Evolutionary conservation across 1,140 invertebrate species (phyloP).

Genomic region (Lepidotrigona ventralis): DNA sequence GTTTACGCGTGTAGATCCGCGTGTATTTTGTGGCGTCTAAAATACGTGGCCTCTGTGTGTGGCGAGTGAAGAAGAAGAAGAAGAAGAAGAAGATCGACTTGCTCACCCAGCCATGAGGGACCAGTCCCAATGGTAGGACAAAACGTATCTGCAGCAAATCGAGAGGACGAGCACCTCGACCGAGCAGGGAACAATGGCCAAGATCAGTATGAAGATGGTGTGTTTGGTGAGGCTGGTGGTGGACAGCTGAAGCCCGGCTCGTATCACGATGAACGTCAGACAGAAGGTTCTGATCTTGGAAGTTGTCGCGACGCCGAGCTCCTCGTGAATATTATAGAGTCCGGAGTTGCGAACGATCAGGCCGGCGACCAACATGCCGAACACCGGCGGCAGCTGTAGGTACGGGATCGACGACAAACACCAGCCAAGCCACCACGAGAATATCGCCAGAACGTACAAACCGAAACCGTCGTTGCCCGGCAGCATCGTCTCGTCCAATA

Average conservation of each 20-base stretch:
- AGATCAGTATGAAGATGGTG: conserved; percentile 63
- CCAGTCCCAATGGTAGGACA: conserved; percentile 73
- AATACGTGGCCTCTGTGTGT: no score
- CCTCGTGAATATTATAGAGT: conserved; percentile 70
- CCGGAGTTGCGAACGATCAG: conserved; percentile 72
- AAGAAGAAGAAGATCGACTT: neutral
- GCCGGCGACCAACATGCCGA: conserved; percentile 77
- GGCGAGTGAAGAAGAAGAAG: no score
- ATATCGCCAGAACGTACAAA: conserved; percentile 65
- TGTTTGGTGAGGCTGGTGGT: conserved; percentile 67
- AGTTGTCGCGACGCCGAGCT: conserved; percentile 58
- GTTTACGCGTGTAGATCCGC: no score
- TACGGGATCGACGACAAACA: conserved; percentile 68
- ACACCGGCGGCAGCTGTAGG: conserved; percentile 73
- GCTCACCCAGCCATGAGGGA: conserved; percentile 73
- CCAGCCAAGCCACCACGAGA: conserved; percentile 71
- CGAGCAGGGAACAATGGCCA: conserved; percentile 73
- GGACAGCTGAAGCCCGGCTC: conserved; percentile 73
- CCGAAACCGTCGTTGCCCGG: conserved; percentile 69
- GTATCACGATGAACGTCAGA: conserved; percentile 73
- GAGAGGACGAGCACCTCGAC: conserved; percentile 66
- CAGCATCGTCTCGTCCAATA: conserved; percentile 67
- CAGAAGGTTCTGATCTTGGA: conserved; percentile 73
- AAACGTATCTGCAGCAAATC: conserved; percentile 61
- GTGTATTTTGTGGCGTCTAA: no score